Base-by-base conservation (phyloP, 2,888 invertebrate genomes). In the Trachelus stipa region DNA sequence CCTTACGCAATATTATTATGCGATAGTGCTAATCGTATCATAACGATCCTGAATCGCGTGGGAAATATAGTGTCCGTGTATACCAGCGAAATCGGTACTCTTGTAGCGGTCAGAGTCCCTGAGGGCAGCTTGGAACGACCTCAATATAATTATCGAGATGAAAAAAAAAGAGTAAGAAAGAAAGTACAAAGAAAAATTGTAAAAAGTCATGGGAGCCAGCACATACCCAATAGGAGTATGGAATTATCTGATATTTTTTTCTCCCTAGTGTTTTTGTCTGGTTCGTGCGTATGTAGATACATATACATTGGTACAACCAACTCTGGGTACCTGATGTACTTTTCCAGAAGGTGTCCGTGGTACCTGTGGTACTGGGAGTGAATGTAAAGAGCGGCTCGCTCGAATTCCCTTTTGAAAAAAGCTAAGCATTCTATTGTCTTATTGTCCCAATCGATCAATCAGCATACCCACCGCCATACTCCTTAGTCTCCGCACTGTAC, bases 371-470 rank as follows among this genome's bases (percentile, higher is more conserved):
- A 56, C 56, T 9, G 56, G 56, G 23, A 56, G 6, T 9, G 56
- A 23, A 23, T 6, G 40, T 9, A 56, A 56, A 56, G 56, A 56
- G 56, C 71, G 33, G 71, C 31, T 71, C 30, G 69, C 4, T 31
- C 34, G 71, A 34, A 33, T 31, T 71, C 33, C 31, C 15, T 12
- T 71, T 34, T 31, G 15, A 71, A 71, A 71, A 71, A 71, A 71
- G 34, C 33, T 73, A 23, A 34, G 68, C 34, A 78, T 76, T 40
- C 75, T 11, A 34, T 76, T 56, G 76, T 79, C 68, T 79, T 77
- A 79, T 76, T 76, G 79, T 79, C 79, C 83, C 82, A 80, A 84
- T 83, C 86, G 84, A 87, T 85, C 83, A 82, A 84, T 81, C 79
- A 79, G 73, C 76, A 71, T 68, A 73, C 68, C 69, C 78, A 76